These are phyloP conservation scores for Macropis europaea DNA, from an alignment of 2,888 invertebrate species.

Conservation along the genomic window DNA sequence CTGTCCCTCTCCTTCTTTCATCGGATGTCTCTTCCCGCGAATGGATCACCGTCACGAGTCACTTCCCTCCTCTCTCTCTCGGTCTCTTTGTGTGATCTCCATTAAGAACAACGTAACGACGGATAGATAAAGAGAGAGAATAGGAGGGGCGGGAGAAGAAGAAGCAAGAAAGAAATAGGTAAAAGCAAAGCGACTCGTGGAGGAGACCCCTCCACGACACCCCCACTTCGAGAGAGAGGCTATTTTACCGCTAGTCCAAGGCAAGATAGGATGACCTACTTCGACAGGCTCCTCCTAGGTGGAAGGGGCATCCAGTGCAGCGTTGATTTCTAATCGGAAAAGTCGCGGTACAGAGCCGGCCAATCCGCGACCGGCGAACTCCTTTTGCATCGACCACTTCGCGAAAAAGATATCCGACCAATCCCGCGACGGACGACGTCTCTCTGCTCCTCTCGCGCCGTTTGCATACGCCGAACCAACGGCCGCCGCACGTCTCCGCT, in stretches of 20 bases:
- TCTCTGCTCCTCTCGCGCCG: constrained; percentile 41
- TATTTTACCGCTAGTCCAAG: constrained; percentile 70
- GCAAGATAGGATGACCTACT: constrained; percentile 79
- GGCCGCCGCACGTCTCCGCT: constrained; percentile 26
- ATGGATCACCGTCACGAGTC: constrained; percentile 16
- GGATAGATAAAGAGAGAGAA: not conserved
- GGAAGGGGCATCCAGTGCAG: constrained; percentile 75
- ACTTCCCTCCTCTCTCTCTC: not conserved
- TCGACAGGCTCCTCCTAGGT: constrained; percentile 78
- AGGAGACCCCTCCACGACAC: constrained; percentile 62
- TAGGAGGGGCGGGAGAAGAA: not conserved
- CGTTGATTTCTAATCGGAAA: constrained; percentile 78
- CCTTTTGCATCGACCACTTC: constrained; percentile 60
- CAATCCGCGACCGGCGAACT: constrained; percentile 59
- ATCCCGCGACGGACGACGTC: constrained; percentile 58
- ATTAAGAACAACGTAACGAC: not conserved
- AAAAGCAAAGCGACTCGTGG: constrained; percentile 43
- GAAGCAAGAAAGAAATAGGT: constrained; percentile 15
- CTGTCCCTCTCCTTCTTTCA: constrained; percentile 54
- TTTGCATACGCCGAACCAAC: constrained; percentile 50
- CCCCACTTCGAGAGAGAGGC: constrained; percentile 71
- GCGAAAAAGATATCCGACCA: constrained; percentile 58
- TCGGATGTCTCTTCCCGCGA: not conserved
- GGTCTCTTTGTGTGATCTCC: not conserved
- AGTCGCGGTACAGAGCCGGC: constrained; percentile 69